Base-by-base conservation (phyloP, 1,140 invertebrate genomes). In the Ganaspis sp. region DNA sequence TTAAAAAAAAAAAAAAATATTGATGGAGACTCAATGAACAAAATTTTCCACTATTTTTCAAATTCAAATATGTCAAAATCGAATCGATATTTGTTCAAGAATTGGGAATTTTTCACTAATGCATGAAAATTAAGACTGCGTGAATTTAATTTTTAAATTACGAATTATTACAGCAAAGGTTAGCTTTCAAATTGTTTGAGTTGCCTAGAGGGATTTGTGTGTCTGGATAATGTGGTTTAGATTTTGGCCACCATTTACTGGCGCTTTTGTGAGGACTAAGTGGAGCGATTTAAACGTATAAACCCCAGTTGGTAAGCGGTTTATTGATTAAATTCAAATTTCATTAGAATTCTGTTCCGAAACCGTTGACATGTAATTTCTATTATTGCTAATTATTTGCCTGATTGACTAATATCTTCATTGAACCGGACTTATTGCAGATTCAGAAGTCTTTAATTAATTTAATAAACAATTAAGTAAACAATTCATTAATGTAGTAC, bases 291-390 rank as follows among this genome's bases (percentile, higher is more conserved):
- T 34, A 64, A 26, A 19, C 29, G 26, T 64, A 2, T 34, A 34
- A 3, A 34, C 6, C 58, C 23, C 58, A 21, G 58, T 64, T 26
- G 58, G 58, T 64, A 64, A 64, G 58, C 58, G 23, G 58, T 64
- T 64, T 64, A 64, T 64, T 64, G 58, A 64, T 64, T 64, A 29
- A 64, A 64, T 64, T 64, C 58, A 29, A 64, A 64, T 29, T 26
- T 21, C 26, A 64, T 64, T 64, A 64, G 15, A 12, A 29, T 34
- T 26, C 23, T 26, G 58, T 21, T 29, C 58, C 26, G n/a, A 64
- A 64, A 29, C 58, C 26, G 29, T 64, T 64, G 29, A 29, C 58
- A 12, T 29, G 58, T 26, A 64, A 29, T 64, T 64, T 64, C 9
- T 64, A 21, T 29, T n/a, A n/a, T 64, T 29, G 23, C 26, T 64